Conservation (phyloP, 2,797 vertebrate species). For the Manis pentadactyla region DNA sequence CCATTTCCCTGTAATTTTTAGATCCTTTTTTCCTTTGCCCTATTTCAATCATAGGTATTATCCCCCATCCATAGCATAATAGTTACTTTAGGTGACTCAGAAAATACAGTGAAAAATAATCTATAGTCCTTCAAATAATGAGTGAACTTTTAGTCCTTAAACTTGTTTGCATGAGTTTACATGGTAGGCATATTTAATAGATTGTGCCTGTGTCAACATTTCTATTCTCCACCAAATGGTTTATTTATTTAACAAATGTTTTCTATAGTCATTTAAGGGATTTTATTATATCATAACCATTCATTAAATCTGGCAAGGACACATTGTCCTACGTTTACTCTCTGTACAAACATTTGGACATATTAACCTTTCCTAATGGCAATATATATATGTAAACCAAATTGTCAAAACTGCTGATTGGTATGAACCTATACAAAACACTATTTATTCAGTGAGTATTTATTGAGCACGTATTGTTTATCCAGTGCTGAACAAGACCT, state of each 20-base stretch:
- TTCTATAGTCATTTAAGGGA: not conserved
- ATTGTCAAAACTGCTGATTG: not conserved
- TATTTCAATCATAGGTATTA: not conserved
- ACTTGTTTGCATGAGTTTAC: not conserved
- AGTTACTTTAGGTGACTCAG: not conserved
- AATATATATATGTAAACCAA: not conserved
- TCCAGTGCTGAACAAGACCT: not conserved
- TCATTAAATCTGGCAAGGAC: slow-evolving; percentile 6
- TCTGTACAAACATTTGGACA: not conserved
- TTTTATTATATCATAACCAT: not conserved
- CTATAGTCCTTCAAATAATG: not conserved
- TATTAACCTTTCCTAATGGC: not conserved
- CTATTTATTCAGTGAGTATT: not conserved
- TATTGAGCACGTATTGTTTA: not conserved
- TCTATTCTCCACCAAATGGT: not conserved
- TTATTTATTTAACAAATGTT: slow-evolving; percentile 38
- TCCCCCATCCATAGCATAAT: not conserved
- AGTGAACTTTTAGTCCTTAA: not conserved
- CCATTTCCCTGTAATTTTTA: not conserved
- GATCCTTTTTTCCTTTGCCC: not conserved
- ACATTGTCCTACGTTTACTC: not conserved
- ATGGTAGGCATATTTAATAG: not conserved
- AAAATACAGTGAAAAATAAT: not conserved
- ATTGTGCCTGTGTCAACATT: not conserved
- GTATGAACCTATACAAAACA: not conserved